Evolutionary conservation across 2,113 vertebrate genomes (phyloP), one percentile per base, ranked within the genome.

Genomic region (Misgurnus anguillicaudatus): DNA sequence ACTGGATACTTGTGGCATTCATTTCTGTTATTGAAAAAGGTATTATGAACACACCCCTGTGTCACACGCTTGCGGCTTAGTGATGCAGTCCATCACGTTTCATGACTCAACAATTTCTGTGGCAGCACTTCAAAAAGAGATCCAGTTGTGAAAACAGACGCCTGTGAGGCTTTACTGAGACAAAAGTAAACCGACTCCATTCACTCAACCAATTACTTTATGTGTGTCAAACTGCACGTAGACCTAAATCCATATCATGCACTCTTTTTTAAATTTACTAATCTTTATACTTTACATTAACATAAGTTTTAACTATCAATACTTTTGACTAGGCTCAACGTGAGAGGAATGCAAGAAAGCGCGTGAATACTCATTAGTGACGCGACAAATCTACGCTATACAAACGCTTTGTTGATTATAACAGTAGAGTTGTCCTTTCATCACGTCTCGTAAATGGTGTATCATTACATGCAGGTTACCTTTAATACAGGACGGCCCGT

Each of bases 31-130:
- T 19, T 62, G 6, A 16, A 62, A 36, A n/a, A 16, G 41, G 42
- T 60, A 1, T 21, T 5, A 61, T 36, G 45, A 42, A 17, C 60
- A 10, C 21, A 17, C 5, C 11, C 66, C 60, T 61, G 73, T n/a
- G n/a, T 58, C 67, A 74, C 61, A 21, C 48, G 55, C 47, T 42
- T 19, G 14, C 21, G 71, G 21, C 60, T 70, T 51, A 69, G 79
- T 16, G 82, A 85, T 88, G 88, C 86, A 85, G 83, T 85, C 86
- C 87, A 89, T 91, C 89, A 90, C 88, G 79, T 77, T 71, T 84
- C 83, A 85, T 91, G 89, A 91, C 88, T 90, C 87, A 83, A 83
- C 9, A 67, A 53, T 80, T 79, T 82, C 77, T 19, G 57, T 80
- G 78, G 76, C 65, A 82, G 75, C 67, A 63, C 77, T 85, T 87